Percentiles rank a stretch among this genome's conserved stretches.
phyloP scores from a whole-genome alignment of 2,888 invertebrate genomes.

The Netelia melanura region DNA sequence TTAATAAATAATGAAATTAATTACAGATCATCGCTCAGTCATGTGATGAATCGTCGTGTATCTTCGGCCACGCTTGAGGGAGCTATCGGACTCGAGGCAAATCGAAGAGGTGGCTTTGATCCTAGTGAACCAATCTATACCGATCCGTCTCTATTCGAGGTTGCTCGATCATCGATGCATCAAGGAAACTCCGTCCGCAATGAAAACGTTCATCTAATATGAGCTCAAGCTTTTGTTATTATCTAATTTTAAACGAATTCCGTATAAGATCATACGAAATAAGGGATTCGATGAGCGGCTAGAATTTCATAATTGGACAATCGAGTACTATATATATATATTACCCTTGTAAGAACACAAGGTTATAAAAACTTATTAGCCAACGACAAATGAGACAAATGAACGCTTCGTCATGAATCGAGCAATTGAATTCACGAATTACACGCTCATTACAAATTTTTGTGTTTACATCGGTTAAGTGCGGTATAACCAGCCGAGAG shows the following conservation, averaged over 20 bases:
- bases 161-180: constrained; percentile 91
- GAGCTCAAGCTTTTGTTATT: constrained; percentile 55
- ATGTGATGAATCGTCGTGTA: constrained; percentile 79
- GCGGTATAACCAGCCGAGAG: background rate
- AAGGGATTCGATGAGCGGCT: background rate
- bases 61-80: constrained; percentile 85
- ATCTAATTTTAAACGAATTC: constrained; percentile 25
- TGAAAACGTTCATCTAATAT: constrained; percentile 82
- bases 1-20: background rate
- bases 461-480: background rate
- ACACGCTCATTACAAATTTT: background rate
- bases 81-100: constrained; percentile 85
- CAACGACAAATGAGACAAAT: background rate
- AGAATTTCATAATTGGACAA: constrained; percentile 13
- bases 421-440: background rate
- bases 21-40: constrained; percentile 79
- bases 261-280: background rate
- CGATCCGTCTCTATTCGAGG: constrained; percentile 95
- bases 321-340: background rate
- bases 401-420: background rate
- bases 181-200: constrained; percentile 86
- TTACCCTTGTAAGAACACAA: background rate
- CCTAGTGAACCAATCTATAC: constrained; percentile 97
- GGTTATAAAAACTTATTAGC: background rate
- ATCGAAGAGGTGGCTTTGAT: constrained; percentile 89